A percentile compares a stretch with the other conserved stretches of the same genome.
Evolutionary conservation across 1,140 invertebrate genomes (phyloP).

Genomic region (Mercenaria mercenaria): DNA sequence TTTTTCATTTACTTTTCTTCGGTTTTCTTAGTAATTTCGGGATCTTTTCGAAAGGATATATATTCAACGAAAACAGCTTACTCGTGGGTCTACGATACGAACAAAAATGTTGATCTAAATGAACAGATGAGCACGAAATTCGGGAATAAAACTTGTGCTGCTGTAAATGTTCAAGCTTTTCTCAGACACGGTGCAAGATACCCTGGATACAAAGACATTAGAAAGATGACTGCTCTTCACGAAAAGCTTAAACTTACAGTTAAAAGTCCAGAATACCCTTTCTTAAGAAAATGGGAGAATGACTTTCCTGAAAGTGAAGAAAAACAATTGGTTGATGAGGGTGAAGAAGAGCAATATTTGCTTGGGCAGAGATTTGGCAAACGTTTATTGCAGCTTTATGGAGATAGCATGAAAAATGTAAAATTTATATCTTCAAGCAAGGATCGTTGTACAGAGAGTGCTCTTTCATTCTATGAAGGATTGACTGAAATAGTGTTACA

Average conservation of each 20-base stretch:
- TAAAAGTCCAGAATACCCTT: slow-evolving; percentile 46
- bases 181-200: slow-evolving; percentile 78
- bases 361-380: slow-evolving; percentile 72
- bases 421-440: slow-evolving; percentile 76
- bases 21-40: not conserved
- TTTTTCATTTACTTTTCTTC: not conserved
- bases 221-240: slow-evolving; percentile 71
- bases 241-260: slow-evolving; percentile 59
- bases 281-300: slow-evolving; percentile 73
- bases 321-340: slow-evolving; percentile 74
- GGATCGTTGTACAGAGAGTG: slow-evolving; percentile 76
- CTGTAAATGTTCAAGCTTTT: slow-evolving; percentile 74
- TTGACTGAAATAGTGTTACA: slow-evolving; percentile 68
- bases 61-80: slow-evolving; percentile 78
- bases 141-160: slow-evolving; percentile 68
- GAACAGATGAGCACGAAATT: slow-evolving; percentile 67
- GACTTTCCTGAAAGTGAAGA: slow-evolving; percentile 72
- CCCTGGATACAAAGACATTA: slow-evolving; percentile 77
- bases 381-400: slow-evolving; percentile 70
- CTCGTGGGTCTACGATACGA: slow-evolving; percentile 46
- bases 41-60: slow-evolving; percentile 48
- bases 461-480: slow-evolving; percentile 76
- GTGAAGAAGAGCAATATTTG: slow-evolving; percentile 72
- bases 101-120: slow-evolving; percentile 57
- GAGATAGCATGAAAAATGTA: slow-evolving; percentile 66